phyloP scores from a whole-genome alignment of 2,888 invertebrate species.

The Julus scandinavius region DNA sequence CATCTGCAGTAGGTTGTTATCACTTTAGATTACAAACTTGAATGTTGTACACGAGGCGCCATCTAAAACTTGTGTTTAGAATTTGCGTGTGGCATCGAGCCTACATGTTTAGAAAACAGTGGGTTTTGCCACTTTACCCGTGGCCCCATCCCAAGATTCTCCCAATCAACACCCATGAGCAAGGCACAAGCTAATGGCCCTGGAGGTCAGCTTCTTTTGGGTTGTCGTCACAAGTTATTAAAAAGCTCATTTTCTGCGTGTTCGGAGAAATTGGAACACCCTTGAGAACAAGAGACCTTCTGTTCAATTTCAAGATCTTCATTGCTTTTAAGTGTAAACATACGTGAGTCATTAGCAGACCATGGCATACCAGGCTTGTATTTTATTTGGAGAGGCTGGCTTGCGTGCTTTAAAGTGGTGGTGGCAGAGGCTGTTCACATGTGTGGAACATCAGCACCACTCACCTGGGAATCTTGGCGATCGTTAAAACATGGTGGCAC shows the following conservation, averaged over 20 bases:
- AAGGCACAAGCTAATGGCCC: neutral
- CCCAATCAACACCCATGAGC: neutral
- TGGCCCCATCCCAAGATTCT: neutral
- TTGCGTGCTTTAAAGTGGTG: neutral
- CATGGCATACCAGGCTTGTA: neutral
- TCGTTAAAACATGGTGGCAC: neutral
- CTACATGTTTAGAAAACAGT: neutral
- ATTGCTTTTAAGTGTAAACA: neutral
- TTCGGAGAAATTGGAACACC: slow-evolving; percentile 15
- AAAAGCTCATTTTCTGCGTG: neutral
- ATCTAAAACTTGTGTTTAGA: neutral
- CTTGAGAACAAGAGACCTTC: slow-evolving; percentile 7
- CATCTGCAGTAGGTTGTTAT: neutral
- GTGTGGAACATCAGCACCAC: neutral
- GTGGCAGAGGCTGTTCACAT: neutral
- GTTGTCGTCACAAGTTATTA: neutral
- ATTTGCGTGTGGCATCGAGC: neutral
- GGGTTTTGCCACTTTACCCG: neutral
- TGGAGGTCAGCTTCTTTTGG: neutral
- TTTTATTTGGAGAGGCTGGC: neutral
- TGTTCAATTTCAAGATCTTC: slow-evolving; percentile 37
- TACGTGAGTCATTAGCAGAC: neutral
- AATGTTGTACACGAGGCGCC: neutral
- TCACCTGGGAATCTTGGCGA: slow-evolving; percentile 10
- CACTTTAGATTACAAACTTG: neutral